Conservation (phyloP, 2,888 invertebrate genomes). For the Andrena fulva region DNA sequence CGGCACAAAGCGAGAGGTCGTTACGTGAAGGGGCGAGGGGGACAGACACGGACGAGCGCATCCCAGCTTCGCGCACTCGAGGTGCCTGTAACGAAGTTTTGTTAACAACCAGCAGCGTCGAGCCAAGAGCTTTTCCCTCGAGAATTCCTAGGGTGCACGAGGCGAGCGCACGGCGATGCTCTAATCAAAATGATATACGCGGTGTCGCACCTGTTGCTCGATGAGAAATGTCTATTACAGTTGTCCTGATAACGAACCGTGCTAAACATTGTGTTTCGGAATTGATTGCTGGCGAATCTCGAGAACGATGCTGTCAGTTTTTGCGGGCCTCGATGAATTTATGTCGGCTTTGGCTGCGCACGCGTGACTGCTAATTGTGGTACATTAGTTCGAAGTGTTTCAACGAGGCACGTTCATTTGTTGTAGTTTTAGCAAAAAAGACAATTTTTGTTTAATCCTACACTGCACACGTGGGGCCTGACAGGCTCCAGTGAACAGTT, state of each 20-base stretch:
- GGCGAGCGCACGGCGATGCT: background rate
- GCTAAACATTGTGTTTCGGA: background rate
- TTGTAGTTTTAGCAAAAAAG: too few relatives aligned
- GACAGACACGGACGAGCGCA: background rate
- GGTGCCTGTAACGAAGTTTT: background rate
- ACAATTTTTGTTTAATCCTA: too few relatives aligned
- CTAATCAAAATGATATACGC: constrained; percentile 30
- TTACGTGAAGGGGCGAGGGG: background rate
- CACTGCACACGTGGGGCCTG: too few relatives aligned
- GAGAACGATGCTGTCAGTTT: too few relatives aligned
- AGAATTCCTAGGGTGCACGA: background rate
- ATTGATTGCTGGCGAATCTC: too few relatives aligned
- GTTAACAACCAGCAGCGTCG: constrained; percentile 9
- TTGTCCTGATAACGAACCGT: background rate
- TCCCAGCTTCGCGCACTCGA: background rate
- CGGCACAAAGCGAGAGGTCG: constrained; percentile 9
- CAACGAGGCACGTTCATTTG: too few relatives aligned
- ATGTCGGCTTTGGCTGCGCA: too few relatives aligned
- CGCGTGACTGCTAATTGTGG: too few relatives aligned
- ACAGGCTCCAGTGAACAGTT: too few relatives aligned
- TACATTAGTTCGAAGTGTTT: too few relatives aligned
- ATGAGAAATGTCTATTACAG: background rate
- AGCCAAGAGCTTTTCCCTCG: constrained; percentile 22
- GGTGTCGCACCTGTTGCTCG: constrained; percentile 38
- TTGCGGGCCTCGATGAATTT: too few relatives aligned